Base-by-base conservation (phyloP, 2,113 vertebrate species). In the Nothoprocta perdicaria region DNA sequence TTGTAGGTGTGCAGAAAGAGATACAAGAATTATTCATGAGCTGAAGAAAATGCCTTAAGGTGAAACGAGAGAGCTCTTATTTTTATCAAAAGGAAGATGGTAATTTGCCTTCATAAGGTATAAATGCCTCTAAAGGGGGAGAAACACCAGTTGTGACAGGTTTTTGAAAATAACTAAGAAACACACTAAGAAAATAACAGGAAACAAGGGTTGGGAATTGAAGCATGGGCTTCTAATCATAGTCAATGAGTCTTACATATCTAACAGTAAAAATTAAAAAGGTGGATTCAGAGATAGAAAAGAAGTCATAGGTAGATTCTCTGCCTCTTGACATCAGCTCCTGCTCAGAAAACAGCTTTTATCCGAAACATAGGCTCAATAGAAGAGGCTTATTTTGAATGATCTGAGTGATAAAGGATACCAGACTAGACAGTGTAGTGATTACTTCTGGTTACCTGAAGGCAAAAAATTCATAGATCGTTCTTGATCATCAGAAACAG, bases 21-120 rank as follows among this genome's bases (percentile, higher is more conserved):
- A 61, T 24, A 57, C 1, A 24, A 33, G 10, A 92, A 58, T 88
- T 90, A 84, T 79, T 94, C 18, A 53, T 68, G 77, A 91, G 15
- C 17, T 82, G 66, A 68, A 88, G 40, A 14, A 94, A 94, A 93
- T 88, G 50, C 38, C 68, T 92, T 52, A 72, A 75, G 45, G 17
- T 93, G 45, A 81, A 88, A 90, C 53, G 35, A 6, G n/a, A 40
- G 48, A 68, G 55, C 71, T 95, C 62, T 18, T 76, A 45, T 61
- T 43, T 60, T 60, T 48, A 61, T 43, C 41, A 45, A 46, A 61
- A 61, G 14, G 43, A 76, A 48, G 74, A 38, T 13, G 27, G n/a
- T 60, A 35, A 46, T 61, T 35, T 61, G 33, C 38, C n/a, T 46
- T 48, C 33, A 27, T 48, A 45, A 43, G 27, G 18, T 29, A 26